These are phyloP conservation scores for Theretra japonica DNA, from an alignment of 2,888 invertebrate species.

Conservation along the genomic window DNA sequence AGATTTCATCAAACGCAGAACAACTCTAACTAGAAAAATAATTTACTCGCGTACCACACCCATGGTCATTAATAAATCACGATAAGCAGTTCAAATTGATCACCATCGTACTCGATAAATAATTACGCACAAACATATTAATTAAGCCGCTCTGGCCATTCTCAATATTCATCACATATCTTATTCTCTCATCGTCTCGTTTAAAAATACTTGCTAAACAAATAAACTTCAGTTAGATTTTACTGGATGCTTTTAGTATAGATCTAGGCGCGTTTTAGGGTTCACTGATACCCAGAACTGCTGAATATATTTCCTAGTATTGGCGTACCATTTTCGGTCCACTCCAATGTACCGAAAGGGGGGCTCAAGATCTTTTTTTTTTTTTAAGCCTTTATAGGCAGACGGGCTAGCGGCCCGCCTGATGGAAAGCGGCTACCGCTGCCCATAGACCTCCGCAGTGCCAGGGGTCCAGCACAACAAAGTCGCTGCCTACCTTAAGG, in stretches of 20 bases:
- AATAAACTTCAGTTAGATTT: not conserved
- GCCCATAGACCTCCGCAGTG: no score
- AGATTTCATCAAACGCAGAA: no score
- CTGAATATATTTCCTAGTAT: no score
- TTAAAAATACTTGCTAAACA: not conserved
- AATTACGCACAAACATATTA: slow-evolving; percentile 6
- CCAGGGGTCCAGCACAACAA: no score
- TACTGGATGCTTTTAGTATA: not conserved
- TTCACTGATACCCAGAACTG: not conserved
- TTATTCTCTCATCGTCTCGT: not conserved
- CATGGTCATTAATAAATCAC: not conserved
- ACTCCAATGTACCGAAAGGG: no score
- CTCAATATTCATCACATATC: not conserved
- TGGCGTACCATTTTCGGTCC: no score
- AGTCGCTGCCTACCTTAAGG: no score
- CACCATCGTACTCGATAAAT: not conserved
- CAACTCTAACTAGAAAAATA: not conserved
- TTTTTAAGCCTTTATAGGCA: no score
- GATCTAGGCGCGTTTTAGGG: not conserved
- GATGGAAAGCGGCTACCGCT: no score
- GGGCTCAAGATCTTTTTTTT: no score
- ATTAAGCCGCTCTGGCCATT: slow-evolving; percentile 5
- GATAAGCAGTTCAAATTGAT: not conserved
- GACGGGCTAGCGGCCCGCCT: no score
- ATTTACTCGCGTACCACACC: not conserved